phyloP scores from a whole-genome alignment of 2,113 vertebrate genomes.

The Polypterus senegalus region DNA sequence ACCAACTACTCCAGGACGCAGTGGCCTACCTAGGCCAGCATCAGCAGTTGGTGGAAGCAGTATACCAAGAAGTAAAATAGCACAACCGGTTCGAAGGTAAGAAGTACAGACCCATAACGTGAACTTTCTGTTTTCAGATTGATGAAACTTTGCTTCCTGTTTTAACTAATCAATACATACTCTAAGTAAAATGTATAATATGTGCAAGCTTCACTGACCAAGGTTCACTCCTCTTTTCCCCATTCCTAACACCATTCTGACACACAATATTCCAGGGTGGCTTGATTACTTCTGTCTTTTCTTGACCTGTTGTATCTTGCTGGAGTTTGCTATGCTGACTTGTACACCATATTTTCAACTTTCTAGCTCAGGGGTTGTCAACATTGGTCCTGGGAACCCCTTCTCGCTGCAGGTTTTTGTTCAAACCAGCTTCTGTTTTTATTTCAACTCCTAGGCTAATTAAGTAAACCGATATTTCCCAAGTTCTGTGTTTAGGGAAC shows the following conservation, averaged over 20 bases:
- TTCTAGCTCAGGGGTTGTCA: too few species aligned
- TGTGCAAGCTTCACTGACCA: background rate
- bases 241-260: background rate
- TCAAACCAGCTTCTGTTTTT: too few species aligned
- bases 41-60: slow-evolving; percentile 67
- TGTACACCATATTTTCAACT: too few species aligned
- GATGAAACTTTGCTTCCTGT: background rate
- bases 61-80: slow-evolving; percentile 78
- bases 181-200: background rate
- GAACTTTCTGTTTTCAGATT: background rate
- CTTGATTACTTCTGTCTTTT: too few species aligned
- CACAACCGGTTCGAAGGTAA: slow-evolving; percentile 84
- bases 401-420: too few species aligned
- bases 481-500: too few species aligned
- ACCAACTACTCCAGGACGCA: slow-evolving; percentile 54
- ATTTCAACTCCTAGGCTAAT: too few species aligned
- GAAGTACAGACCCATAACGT: background rate
- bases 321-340: too few species aligned
- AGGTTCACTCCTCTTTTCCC: background rate
- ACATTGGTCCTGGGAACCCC: too few species aligned
- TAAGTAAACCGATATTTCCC: too few species aligned
- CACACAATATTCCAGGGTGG: too few species aligned
- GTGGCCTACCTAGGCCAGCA: slow-evolving; percentile 80
- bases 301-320: too few species aligned
- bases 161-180: background rate